These are phyloP conservation scores for Agapornis roseicollis DNA, from an alignment of 2,113 vertebrate species.

Conservation along the genomic window DNA sequence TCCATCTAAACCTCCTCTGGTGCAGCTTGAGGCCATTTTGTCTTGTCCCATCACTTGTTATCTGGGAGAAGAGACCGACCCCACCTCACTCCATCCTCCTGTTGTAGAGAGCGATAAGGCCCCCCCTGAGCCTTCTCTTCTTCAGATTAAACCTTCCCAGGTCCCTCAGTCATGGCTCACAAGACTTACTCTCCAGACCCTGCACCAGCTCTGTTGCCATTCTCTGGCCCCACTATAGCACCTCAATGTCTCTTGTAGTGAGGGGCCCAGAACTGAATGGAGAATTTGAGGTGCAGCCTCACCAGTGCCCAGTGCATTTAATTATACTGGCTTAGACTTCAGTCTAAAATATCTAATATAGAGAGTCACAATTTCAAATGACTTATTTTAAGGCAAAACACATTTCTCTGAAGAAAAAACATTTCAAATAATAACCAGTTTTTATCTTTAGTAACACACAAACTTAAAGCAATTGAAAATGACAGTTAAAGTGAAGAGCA, in stretches of 20 bases:
- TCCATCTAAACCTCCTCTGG: not conserved
- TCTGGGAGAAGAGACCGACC: not conserved
- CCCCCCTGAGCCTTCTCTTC: not conserved
- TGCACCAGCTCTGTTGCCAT: fast-evolving
- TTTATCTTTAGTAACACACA: not conserved
- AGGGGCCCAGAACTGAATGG: not conserved
- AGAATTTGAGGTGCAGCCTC: fast-evolving
- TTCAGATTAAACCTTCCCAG: fast-evolving
- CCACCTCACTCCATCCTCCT: fast-evolving
- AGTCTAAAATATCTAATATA: not conserved
- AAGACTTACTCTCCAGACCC: not conserved
- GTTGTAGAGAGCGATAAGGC: not conserved
- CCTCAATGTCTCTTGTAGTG: not conserved
- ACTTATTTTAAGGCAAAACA: not conserved
- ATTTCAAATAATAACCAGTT: not conserved
- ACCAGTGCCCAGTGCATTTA: not conserved
- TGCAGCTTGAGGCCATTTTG: not conserved
- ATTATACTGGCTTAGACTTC: not conserved
- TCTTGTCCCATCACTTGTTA: not conserved
- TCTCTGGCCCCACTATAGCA: fast-evolving
- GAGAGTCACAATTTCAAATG: not conserved
- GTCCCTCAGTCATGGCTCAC: fast-evolving
- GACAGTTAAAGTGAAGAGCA: not conserved
- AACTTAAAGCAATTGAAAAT: not conserved
- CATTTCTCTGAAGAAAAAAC: not conserved